Evolutionary conservation across 1,140 invertebrate genomes (phyloP).

Genomic region (Zophobas morio): DNA sequence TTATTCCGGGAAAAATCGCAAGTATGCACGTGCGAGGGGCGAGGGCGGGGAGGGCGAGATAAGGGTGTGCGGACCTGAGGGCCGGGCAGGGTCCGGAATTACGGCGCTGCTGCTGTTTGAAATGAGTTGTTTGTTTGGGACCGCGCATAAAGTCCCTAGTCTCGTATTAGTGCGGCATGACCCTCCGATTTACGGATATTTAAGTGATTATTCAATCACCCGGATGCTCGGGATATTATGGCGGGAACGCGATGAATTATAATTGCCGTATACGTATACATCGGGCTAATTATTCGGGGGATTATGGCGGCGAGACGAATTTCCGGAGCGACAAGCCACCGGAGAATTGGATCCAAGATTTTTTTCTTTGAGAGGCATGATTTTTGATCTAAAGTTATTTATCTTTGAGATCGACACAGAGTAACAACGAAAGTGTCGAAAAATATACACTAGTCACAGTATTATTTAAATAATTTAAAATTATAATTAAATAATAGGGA

Average conservation of each 20-base stretch:
- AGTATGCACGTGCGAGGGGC: constrained; percentile 2
- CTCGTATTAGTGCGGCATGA: constrained; percentile 36
- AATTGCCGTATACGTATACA: constrained; percentile 43
- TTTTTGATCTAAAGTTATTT: too few species aligned
- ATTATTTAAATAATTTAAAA: too few species aligned
- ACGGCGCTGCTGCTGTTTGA: constrained; percentile 29
- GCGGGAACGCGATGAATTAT: constrained; percentile 42
- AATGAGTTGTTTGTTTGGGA: constrained; percentile 46
- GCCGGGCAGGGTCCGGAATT: constrained; percentile 44
- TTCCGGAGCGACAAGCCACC: neutral
- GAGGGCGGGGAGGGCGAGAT: constrained; percentile 5
- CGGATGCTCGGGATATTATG: constrained; percentile 45
- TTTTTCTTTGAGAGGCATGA: too few species aligned
- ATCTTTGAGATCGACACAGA: too few species aligned
- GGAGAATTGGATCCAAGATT: too few species aligned
- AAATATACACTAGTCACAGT: too few species aligned
- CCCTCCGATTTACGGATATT: constrained; percentile 49
- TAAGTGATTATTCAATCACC: constrained; percentile 49
- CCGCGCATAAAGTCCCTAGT: constrained; percentile 31
- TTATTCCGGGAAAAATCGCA: constrained; percentile 38
- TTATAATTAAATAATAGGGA: too few species aligned
- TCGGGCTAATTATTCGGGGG: constrained; percentile 23
- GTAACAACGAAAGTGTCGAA: too few species aligned
- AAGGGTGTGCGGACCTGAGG: constrained; percentile 40
- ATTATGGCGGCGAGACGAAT: constrained; percentile 11